A percentile compares a stretch with the other conserved stretches of the same genome.
Conservation (phyloP, 2,113 vertebrate genomes). For the Halcyon senegalensis region DNA sequence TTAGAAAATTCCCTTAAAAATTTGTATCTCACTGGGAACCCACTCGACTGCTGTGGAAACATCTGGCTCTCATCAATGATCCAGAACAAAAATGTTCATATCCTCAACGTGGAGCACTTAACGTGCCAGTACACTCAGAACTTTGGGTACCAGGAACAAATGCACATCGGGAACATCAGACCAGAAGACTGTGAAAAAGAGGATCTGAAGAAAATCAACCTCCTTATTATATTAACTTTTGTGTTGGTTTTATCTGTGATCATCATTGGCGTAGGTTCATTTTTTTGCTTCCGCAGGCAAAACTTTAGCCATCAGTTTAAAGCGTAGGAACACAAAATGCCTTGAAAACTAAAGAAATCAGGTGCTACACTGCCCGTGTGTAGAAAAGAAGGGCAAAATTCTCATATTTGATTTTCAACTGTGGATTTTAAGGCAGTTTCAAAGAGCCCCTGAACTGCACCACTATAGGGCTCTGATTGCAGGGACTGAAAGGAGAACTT, state of each 20-base stretch:
- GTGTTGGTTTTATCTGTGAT: conserved; percentile 62
- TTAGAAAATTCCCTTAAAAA: conserved; percentile 86
- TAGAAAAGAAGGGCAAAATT: conserved; percentile 45
- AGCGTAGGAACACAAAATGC: conserved; percentile 61
- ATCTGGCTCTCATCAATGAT: conserved; percentile 83
- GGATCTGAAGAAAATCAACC: conserved; percentile 70
- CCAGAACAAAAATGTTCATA: conserved; percentile 78
- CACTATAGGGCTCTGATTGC: background rate
- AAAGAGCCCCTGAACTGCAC: background rate
- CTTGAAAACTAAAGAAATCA: conserved; percentile 25
- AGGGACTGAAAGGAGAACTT: background rate
- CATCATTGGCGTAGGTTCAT: conserved; percentile 56
- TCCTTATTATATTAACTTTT: conserved; percentile 73
- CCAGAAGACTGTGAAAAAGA: conserved; percentile 83
- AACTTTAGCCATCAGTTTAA: conserved; percentile 77
- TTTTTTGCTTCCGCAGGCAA: conserved; percentile 73
- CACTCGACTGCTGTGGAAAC: conserved; percentile 90
- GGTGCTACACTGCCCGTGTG: conserved; percentile 16
- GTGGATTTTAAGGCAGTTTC: background rate
- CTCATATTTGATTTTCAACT: conserved; percentile 30
- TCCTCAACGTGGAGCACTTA: conserved; percentile 79
- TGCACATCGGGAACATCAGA: conserved; percentile 73
- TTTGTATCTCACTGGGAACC: conserved; percentile 90
- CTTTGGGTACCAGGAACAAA: conserved; percentile 77
- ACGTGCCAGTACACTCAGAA: conserved; percentile 78